These are phyloP conservation scores for Pedetes capensis DNA, from an alignment of 2,113 vertebrate genomes.

Conservation along the genomic window DNA sequence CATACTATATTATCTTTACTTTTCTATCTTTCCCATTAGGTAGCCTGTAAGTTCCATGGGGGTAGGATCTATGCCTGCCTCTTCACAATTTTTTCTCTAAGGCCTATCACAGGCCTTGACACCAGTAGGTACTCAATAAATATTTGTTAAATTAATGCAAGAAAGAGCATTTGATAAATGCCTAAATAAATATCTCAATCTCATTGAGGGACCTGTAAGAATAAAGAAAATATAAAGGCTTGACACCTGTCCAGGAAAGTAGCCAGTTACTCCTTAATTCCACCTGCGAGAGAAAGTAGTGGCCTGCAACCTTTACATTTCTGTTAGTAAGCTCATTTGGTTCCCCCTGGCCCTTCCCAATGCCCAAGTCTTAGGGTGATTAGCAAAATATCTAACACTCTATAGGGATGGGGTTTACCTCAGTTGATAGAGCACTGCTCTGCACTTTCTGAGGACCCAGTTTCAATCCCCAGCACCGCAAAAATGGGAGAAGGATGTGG, in stretches of 20 bases:
- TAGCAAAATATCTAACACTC: neutral
- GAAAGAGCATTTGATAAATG: neutral
- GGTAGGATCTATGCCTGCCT: neutral
- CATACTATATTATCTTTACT: neutral
- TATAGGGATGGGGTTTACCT: too few species aligned
- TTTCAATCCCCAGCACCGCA: too few species aligned
- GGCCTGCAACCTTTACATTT: neutral
- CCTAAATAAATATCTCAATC: neutral
- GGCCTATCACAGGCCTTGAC: neutral
- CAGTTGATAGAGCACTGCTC: too few species aligned
- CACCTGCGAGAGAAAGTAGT: neutral
- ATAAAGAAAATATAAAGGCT: neutral
- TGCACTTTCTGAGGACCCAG: too few species aligned
- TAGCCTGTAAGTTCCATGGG: neutral
- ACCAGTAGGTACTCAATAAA: neutral
- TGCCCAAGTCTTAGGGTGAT: neutral
- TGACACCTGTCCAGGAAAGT: neutral
- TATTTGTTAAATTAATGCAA: neutral
- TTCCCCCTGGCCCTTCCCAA: neutral
- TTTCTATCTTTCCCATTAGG: neutral
- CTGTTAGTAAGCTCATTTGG: neutral
- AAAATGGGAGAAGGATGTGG: too few species aligned
- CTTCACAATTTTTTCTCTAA: neutral
- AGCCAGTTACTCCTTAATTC: neutral
- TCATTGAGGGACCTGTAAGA: neutral